Conservation (phyloP, 2,797 vertebrate species). For the Paguma larvata region DNA sequence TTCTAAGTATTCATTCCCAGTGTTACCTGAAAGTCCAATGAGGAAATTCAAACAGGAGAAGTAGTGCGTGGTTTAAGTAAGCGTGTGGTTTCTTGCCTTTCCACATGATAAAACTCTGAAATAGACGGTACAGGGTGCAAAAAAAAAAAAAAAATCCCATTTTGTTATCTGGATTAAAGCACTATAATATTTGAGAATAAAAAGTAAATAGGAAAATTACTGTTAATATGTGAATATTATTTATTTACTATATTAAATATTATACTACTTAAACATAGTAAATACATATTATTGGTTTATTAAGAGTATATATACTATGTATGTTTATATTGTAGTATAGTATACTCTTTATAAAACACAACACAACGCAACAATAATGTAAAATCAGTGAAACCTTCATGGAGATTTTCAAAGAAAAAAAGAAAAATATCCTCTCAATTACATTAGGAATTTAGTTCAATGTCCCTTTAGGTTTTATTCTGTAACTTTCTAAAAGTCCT, state of each 20-base stretch:
- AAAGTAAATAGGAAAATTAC: constrained; percentile 2
- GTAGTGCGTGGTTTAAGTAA: not conserved
- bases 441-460: not conserved
- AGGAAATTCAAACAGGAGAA: not conserved
- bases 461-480: not conserved
- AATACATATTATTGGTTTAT: not conserved
- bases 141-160: not conserved
- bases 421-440: not conserved
- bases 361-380: not conserved
- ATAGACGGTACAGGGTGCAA: not conserved
- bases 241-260: not conserved
- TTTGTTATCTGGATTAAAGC: not conserved
- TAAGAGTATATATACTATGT: not conserved
- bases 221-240: not conserved
- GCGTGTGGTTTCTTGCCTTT: not conserved
- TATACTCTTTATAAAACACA: not conserved
- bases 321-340: not conserved
- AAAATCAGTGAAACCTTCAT: not conserved
- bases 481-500: not conserved
- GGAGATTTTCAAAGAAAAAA: not conserved
- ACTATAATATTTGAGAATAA: constrained; percentile 42
- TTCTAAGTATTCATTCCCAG: not conserved
- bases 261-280: not conserved
- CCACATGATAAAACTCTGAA: not conserved
- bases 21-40: not conserved